These are phyloP conservation scores for Nymphalis polychloros DNA, from an alignment of 2,888 invertebrate species.

Conservation along the genomic window DNA sequence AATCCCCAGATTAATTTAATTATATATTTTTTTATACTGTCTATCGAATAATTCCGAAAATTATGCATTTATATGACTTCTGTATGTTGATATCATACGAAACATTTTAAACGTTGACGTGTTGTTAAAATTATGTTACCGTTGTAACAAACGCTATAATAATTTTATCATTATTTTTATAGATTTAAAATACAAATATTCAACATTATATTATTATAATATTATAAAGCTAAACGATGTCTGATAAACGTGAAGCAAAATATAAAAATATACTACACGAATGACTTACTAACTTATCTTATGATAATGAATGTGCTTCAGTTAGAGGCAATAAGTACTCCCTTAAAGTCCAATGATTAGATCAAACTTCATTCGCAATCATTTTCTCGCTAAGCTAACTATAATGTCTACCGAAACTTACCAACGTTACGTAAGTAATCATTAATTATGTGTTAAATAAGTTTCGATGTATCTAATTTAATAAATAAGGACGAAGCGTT, in stretches of 20 bases:
- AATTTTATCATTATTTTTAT: too few relatives aligned
- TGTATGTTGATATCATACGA: not conserved
- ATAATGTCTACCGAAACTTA: not conserved
- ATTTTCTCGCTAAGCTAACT: not conserved
- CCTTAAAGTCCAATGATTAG: not conserved
- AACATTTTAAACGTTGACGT: not conserved
- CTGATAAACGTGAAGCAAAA: constrained; percentile 2
- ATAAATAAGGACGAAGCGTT: not conserved
- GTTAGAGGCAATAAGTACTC: not conserved
- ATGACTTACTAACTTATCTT: not conserved
- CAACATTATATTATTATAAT: too few relatives aligned
- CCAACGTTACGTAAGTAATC: not conserved
- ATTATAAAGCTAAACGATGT: not conserved
- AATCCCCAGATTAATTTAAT: not conserved
- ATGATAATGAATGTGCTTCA: not conserved
- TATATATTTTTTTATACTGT: not conserved
- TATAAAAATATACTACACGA: not conserved
- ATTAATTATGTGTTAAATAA: not conserved
- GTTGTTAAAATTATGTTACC: not conserved
- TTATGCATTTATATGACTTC: not conserved
- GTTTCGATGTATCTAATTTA: not conserved
- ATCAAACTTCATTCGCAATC: not conserved
- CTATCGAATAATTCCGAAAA: not conserved
- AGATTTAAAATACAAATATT: too few relatives aligned
- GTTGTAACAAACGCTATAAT: too few relatives aligned